Conservation (phyloP, 2,797 vertebrate genomes). For the Girardinus metallicus region DNA sequence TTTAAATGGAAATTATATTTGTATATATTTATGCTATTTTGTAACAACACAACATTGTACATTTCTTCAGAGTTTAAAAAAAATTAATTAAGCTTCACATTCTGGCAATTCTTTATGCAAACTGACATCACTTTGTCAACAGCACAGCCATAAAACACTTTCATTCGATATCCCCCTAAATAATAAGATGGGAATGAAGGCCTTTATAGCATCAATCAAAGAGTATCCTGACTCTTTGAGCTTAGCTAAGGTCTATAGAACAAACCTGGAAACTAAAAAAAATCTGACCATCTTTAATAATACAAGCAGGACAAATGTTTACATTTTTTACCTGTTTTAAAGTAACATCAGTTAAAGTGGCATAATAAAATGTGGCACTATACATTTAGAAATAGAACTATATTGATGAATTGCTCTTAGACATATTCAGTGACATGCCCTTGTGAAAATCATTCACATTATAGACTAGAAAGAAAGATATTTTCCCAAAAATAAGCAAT, state of each 20-base stretch:
- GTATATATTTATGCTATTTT: background rate
- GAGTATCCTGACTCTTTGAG: background rate
- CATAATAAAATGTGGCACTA: background rate
- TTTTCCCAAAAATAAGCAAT: conserved; percentile 9
- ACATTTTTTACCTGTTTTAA: background rate
- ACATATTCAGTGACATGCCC: background rate
- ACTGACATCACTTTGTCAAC: background rate
- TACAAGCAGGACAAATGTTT: background rate
- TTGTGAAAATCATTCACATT: background rate
- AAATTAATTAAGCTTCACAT: background rate
- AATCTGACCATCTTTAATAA: background rate
- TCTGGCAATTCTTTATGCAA: background rate
- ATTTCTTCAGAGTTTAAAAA: background rate
- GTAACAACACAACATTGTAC: background rate
- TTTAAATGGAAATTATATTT: background rate
- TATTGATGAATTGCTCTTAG: background rate
- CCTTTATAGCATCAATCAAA: background rate
- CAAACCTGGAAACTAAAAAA: background rate
- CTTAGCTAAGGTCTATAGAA: background rate
- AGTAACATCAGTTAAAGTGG: background rate
- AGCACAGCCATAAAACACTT: background rate
- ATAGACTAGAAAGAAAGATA: background rate
- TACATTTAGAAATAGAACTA: background rate
- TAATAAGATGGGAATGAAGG: background rate
- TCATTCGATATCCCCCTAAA: background rate